phyloP scores from a whole-genome alignment of 2,888 invertebrate species.

The Zele albiditarsus region DNA sequence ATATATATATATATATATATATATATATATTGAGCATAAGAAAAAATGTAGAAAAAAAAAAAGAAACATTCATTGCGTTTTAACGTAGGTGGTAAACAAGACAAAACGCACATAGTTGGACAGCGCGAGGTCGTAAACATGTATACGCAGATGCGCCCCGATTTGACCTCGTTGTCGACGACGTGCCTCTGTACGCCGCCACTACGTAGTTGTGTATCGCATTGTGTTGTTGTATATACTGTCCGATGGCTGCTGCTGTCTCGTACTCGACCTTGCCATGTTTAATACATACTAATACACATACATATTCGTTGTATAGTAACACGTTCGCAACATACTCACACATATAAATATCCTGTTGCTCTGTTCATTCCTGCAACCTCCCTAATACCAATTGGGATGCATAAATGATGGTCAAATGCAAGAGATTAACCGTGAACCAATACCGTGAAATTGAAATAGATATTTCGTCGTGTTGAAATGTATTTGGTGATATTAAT shows the following conservation, averaged over 20 bases:
- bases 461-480: constrained; percentile 8
- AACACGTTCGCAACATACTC: constrained; percentile 23
- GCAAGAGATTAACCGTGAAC: not conserved
- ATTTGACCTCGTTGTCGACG: constrained; percentile 34
- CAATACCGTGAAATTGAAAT: constrained; percentile 14
- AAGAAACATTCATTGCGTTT: not conserved
- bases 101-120: constrained; percentile 32
- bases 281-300: constrained; percentile 29
- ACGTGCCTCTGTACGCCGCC: constrained; percentile 14
- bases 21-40: not conserved
- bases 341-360: not conserved
- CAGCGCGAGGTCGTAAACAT: constrained; percentile 39
- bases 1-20: not conserved
- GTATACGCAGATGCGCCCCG: constrained; percentile 31
- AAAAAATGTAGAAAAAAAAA: not conserved
- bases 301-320: not conserved
- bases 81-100: constrained; percentile 30
- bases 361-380: too few species aligned
- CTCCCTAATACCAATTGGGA: too few species aligned
- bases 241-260: constrained; percentile 24
- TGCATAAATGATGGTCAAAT: too few species aligned
- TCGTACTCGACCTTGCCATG: constrained; percentile 40
- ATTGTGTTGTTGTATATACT: constrained; percentile 6
- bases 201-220: not conserved
- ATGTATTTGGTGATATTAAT: not conserved